These are phyloP conservation scores for Malacoctenus gilli DNA, from an alignment of 2,797 vertebrate species.

Conservation along the genomic window DNA sequence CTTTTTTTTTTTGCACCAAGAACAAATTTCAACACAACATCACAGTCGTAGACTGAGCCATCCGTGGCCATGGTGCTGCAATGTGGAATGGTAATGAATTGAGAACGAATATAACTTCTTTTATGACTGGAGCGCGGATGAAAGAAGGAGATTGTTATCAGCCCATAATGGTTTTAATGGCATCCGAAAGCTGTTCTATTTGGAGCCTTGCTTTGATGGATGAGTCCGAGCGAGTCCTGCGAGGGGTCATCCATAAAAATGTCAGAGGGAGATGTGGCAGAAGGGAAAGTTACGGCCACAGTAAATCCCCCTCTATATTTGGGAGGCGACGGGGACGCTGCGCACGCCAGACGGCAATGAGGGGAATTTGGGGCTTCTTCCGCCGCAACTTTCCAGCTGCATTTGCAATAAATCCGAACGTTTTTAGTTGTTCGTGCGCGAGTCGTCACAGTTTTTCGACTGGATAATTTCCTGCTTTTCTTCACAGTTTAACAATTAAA, in stretches of 20 bases:
- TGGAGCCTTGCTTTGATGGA: constrained; percentile 62
- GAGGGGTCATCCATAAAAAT: constrained; percentile 71
- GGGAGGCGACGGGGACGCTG: constrained; percentile 2
- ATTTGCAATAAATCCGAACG: neutral
- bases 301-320: constrained; percentile 65
- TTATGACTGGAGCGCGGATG: constrained; percentile 66
- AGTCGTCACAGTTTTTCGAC: too few species aligned
- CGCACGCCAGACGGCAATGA: neutral
- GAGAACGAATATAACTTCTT: constrained; percentile 56
- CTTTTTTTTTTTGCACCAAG: too few species aligned
- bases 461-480: too few species aligned
- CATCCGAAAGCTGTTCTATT: constrained; percentile 59
- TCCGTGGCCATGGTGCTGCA: constrained; percentile 17
- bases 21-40: constrained; percentile 1
- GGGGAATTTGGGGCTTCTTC: neutral
- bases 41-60: constrained; percentile 5
- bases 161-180: constrained; percentile 73
- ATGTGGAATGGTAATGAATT: constrained; percentile 57
- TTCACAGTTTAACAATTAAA: too few species aligned
- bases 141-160: constrained; percentile 71
- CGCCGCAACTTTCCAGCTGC: neutral
- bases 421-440: too few species aligned
- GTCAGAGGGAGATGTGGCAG: constrained; percentile 61
- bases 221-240: constrained; percentile 56
- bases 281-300: constrained; percentile 61